Base-by-base conservation (phyloP, 2,113 vertebrate species). In the Microcebus tavaratra region DNA sequence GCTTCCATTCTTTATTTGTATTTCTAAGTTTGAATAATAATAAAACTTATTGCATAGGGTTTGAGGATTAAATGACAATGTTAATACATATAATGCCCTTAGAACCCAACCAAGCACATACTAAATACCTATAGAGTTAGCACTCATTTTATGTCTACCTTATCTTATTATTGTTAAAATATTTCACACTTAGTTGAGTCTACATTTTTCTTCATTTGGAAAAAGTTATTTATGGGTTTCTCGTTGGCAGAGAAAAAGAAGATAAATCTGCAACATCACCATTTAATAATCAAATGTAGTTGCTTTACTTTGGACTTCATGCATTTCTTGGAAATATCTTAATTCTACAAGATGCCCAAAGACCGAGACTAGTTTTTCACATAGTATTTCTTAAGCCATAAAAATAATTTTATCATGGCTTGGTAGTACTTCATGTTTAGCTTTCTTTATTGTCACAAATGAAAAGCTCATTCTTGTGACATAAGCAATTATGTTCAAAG, bases 381-480 rank as follows among this genome's bases (percentile, higher is more conserved):
- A 72, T 72, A 39, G 39, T 70, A 12, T 90, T 83, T 25, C 79
- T 90, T 76, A 34, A 27, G 48, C 75, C 27, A 36, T 87, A 61
- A 8, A 73, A 61, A 76, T 79, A 63, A n/a, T 73, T 94, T 73
- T 88, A 80, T 61, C n/a, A 17, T 88, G 65, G 42, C 63, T 48
- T 59, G 50, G 23, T 88, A 36, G 6, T 80, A 25, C 53, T 15
- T 55, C 53, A 25, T 79, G n/a, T 75, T 75, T 80, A 72, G 39
- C 84, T 73, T 94, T 88, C 76, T 88, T 42, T 78, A 53, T 81
- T 20, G 3, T 73, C 67, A n/a, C 27, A 78, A 27, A 85, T 50
- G 34, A 88, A 88, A 93, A 88, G 34, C 42, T 88, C 34, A 34
- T 50, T 94, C n/a, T 80, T 88, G 75, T 80, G 67, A 92, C 25